Evolutionary conservation across 1,140 invertebrate species (phyloP).

Genomic region (Platyura marginata): DNA sequence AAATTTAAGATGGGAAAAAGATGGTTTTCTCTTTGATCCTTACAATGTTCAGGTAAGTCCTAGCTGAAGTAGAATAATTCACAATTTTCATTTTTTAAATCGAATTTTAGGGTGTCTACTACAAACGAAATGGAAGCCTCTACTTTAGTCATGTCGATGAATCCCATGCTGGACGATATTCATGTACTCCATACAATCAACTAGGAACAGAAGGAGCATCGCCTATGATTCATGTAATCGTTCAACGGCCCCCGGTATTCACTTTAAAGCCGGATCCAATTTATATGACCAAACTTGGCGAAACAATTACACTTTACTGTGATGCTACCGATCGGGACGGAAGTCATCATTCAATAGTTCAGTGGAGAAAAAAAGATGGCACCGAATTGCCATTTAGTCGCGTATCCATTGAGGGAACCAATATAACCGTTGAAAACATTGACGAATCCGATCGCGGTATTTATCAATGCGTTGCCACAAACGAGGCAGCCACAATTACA

Average conservation of each 20-base stretch:
- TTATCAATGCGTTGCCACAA: conserved; percentile 81
- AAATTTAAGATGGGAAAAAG: conserved; percentile 87
- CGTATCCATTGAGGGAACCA: conserved; percentile 52
- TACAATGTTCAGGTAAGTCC: conserved; percentile 48
- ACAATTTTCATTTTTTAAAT: not conserved
- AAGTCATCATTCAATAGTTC: not conserved
- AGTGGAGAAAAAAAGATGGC: conserved; percentile 47
- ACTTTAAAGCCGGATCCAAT: conserved; percentile 55
- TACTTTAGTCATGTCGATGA: conserved; percentile 66
- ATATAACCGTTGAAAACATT: conserved; percentile 68
- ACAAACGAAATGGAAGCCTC: conserved; percentile 71
- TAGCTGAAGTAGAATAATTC: not conserved
- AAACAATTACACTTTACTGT: conserved; percentile 67
- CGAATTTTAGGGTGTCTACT: conserved; percentile 48
- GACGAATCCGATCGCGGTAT: conserved; percentile 73
- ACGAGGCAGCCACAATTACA: conserved; percentile 80
- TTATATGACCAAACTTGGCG: conserved; percentile 65
- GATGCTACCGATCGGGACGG: conserved; percentile 37
- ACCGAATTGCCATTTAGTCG: conserved; percentile 46
- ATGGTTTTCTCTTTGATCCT: conserved; percentile 79
- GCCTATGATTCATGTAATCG: conserved; percentile 68
- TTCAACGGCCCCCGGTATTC: conserved; percentile 68
- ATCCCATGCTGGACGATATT: conserved; percentile 60
- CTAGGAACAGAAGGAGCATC: conserved; percentile 73
- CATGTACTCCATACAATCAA: conserved; percentile 81